Evolutionary conservation across 2,113 vertebrate species (phyloP).

Genomic region (Antigone vipio): DNA sequence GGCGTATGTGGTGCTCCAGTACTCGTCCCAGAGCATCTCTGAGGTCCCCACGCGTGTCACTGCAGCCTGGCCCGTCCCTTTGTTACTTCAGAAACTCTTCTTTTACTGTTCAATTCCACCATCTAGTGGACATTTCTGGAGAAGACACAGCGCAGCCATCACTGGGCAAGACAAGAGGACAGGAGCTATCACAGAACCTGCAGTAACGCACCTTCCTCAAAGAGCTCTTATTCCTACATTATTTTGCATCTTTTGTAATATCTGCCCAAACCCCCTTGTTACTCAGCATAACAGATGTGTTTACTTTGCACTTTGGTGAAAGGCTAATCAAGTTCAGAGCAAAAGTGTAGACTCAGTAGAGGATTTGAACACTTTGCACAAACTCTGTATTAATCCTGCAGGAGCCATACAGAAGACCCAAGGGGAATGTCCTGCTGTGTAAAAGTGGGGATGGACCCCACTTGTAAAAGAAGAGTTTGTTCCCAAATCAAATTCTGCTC

Average conservation of each 20-base stretch:
- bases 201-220: fast-evolving
- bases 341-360: not conserved
- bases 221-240: not conserved
- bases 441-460: not conserved
- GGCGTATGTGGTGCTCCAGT: not conserved
- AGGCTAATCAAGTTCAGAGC: not conserved
- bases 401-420: not conserved
- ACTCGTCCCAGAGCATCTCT: not conserved
- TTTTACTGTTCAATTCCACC: not conserved
- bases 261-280: not conserved
- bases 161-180: not conserved
- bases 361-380: not conserved
- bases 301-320: not conserved
- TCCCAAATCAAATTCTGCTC: not conserved
- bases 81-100: not conserved
- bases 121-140: not conserved
- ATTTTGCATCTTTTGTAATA: not conserved
- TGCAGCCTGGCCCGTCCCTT: not conserved
- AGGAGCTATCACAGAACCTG: not conserved
- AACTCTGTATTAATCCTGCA: not conserved
- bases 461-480: not conserved
- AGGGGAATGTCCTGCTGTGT: not conserved
- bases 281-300: not conserved
- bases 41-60: not conserved
- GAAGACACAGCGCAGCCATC: not conserved